A percentile compares a stretch with the other conserved stretches of the same genome.
Conservation (phyloP, 2,888 invertebrate genomes). For the Drosophila quasianomalipes region DNA sequence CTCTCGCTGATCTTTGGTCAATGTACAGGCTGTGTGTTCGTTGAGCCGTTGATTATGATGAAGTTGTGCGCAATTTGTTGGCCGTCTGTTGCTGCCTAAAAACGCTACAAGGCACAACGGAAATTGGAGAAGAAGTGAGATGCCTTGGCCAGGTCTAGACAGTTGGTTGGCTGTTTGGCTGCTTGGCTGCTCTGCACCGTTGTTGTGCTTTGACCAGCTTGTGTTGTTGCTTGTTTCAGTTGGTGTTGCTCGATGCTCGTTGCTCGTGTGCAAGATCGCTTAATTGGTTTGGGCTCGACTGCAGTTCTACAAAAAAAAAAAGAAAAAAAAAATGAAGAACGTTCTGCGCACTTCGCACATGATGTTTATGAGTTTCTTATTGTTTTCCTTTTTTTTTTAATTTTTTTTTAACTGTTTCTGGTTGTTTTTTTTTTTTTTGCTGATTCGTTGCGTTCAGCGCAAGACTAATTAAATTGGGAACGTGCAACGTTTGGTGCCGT, state of each 20-base stretch:
- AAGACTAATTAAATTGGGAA: conserved; percentile 80
- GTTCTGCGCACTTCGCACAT: conserved; percentile 28
- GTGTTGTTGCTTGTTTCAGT: conserved; percentile 13
- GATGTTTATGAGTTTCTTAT: conserved; percentile 25
- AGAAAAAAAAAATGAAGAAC: not conserved
- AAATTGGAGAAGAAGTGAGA: conserved; percentile 73
- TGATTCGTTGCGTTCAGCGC: conserved; percentile 65
- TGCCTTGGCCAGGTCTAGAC: conserved; percentile 27
- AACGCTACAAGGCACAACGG: conserved; percentile 75
- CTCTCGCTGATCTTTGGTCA: not conserved
- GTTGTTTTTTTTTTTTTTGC: conserved; percentile 9
- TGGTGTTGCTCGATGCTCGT: conserved; percentile 24
- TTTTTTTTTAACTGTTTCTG: conserved; percentile 10
- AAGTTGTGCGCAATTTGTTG: conserved; percentile 83
- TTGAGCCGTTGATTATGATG: conserved; percentile 74
- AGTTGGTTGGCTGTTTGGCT: conserved; percentile 10
- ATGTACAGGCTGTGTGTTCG: conserved; percentile 37
- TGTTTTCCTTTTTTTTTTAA: conserved; percentile 1
- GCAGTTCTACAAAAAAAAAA: conserved; percentile 27
- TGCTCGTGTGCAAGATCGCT: conserved; percentile 71
- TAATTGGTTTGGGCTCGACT: conserved; percentile 63
- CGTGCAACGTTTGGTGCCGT: conserved; percentile 54
- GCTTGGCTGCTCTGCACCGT: not conserved
- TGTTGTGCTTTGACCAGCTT: conserved; percentile 3
- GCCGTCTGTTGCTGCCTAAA: conserved; percentile 70